phyloP scores from a whole-genome alignment of 2,888 invertebrate genomes.

The Icerya purchasi region DNA sequence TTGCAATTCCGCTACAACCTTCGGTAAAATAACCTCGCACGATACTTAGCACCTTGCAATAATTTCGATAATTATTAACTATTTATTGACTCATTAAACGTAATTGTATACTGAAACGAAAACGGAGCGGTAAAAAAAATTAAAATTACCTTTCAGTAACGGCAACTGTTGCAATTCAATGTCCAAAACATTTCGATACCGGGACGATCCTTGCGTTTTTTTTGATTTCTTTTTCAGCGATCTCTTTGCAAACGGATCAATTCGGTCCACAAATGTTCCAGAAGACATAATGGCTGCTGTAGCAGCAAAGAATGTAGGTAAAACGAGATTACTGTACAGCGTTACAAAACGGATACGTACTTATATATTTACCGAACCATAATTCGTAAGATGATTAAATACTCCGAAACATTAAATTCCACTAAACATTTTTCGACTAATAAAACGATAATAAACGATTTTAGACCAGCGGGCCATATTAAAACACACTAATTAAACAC shows the following conservation, averaged over 20 bases:
- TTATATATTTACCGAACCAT: not conserved
- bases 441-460: too few relatives aligned
- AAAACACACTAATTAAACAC: too few relatives aligned
- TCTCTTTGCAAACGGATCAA: slow-evolving; percentile 97
- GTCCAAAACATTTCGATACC: slow-evolving; percentile 94
- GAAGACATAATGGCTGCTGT: slow-evolving; percentile 22
- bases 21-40: too few relatives aligned
- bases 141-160: slow-evolving; percentile 92
- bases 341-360: not conserved
- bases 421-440: too few relatives aligned
- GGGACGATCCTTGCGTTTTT: slow-evolving; percentile 95
- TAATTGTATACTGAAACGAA: too few relatives aligned
- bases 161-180: slow-evolving; percentile 92
- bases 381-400: not conserved
- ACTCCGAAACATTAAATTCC: not conserved
- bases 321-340: not conserved
- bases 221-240: slow-evolving; percentile 94
- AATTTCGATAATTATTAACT: too few relatives aligned
- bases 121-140: too few relatives aligned
- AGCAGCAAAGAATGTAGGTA: not conserved
- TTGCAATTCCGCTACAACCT: too few relatives aligned
- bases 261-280: slow-evolving; percentile 92
- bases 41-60: too few relatives aligned
- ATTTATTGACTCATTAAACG: too few relatives aligned
- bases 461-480: too few relatives aligned